Percentiles rank a stretch among this genome's conserved stretches.
phyloP scores from a whole-genome alignment of 2,797 vertebrate genomes.

The Tokudaia muenninki region DNA sequence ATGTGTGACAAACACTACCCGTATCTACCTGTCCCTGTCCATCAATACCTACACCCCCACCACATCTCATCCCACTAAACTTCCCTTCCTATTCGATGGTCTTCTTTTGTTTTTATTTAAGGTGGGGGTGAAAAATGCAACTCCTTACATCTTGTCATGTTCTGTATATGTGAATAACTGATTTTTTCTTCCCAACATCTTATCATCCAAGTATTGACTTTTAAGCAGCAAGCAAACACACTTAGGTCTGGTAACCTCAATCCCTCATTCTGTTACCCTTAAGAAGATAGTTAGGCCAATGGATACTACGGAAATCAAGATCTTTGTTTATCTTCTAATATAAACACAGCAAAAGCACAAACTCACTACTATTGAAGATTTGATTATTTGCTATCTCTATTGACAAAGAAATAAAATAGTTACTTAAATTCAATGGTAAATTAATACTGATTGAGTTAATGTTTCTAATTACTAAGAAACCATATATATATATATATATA shows the following conservation, averaged over 20 bases:
- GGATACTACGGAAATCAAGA: background rate
- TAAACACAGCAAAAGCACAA: conserved; percentile 38
- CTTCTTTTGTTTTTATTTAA: background rate
- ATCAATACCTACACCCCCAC: fast-evolving
- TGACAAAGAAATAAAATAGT: background rate
- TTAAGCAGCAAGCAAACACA: background rate
- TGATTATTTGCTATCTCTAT: conserved; percentile 9
- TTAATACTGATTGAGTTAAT: background rate
- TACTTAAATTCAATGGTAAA: background rate
- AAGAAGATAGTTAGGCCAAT: background rate
- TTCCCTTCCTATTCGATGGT: background rate
- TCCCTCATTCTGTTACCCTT: background rate
- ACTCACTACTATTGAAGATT: background rate
- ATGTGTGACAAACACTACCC: too few relatives aligned
- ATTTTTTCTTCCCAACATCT: conserved; percentile 12
- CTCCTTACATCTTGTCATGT: background rate
- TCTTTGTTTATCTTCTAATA: background rate
- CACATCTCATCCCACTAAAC: background rate
- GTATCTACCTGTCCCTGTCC: background rate
- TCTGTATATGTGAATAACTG: background rate
- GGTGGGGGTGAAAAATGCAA: too few relatives aligned
- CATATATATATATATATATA: background rate
- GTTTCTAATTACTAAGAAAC: background rate
- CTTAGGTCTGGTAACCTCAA: background rate
- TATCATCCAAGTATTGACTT: background rate